Conservation (phyloP, 2,113 vertebrate genomes). For the Globicephala melas region DNA sequence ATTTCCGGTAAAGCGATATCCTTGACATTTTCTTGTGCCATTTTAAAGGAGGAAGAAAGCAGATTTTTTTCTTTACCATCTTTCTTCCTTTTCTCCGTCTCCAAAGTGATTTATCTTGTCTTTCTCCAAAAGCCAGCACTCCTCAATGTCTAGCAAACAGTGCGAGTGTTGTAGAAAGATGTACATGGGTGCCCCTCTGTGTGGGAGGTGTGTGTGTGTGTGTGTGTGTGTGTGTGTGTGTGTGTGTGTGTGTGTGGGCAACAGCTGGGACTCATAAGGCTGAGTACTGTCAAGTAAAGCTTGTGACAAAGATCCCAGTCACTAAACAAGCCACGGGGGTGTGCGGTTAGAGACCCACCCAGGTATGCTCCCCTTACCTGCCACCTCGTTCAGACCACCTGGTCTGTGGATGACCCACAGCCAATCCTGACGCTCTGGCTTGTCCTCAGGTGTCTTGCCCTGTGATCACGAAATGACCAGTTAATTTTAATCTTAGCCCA, state of each 20-base stretch:
- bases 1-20: conserved; percentile 81
- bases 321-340: background rate
- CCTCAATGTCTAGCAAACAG: background rate
- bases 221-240: background rate
- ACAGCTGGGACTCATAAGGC: background rate
- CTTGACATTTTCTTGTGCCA: conserved; percentile 84
- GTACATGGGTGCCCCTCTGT: too few relatives aligned
- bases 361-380: accelerated
- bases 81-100: conserved; percentile 58
- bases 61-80: conserved; percentile 43
- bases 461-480: conserved; percentile 54
- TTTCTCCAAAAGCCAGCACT: conserved; percentile 31
- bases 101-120: conserved; percentile 37
- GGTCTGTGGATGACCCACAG: background rate
- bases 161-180: background rate
- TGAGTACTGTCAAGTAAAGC: background rate
- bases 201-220: background rate
- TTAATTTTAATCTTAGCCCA: conserved; percentile 60
- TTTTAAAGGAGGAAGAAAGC: conserved; percentile 72
- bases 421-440: background rate
- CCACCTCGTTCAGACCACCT: accelerated
- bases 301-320: background rate
- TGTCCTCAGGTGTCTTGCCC: conserved; percentile 34
- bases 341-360: accelerated
- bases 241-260: background rate